Evolutionary conservation across 1,140 invertebrate genomes (phyloP).

Genomic region (Philopotamus ludificatus): DNA sequence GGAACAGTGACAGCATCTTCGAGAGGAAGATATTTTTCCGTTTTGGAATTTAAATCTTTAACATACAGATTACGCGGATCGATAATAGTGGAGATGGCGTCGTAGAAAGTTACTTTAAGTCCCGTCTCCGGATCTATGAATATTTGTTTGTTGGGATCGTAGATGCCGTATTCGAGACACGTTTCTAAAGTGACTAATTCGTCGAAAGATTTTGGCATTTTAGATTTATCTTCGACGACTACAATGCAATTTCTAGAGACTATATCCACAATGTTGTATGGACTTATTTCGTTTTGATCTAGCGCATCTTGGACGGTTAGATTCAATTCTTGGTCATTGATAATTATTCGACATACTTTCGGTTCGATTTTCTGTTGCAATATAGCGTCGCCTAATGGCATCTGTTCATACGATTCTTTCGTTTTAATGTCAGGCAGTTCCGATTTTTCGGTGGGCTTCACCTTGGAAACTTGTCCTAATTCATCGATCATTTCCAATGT

Average conservation of each 20-base stretch:
- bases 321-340: slow-evolving; percentile 58
- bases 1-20: slow-evolving; percentile 71
- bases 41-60: slow-evolving; percentile 69
- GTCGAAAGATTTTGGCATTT: slow-evolving; percentile 50
- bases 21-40: slow-evolving; percentile 68
- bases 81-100: slow-evolving; percentile 73
- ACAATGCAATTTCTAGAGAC: slow-evolving; percentile 53
- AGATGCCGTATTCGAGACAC: slow-evolving; percentile 70
- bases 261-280: slow-evolving; percentile 64
- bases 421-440: not conserved
- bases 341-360: slow-evolving; percentile 65
- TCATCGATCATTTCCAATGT: not conserved
- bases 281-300: slow-evolving; percentile 64
- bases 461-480: not conserved
- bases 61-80: slow-evolving; percentile 75
- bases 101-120: slow-evolving; percentile 72
- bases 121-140: slow-evolving; percentile 79
- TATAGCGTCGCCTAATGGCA: slow-evolving; percentile 70
- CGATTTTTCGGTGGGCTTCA: not conserved
- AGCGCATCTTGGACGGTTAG: slow-evolving; percentile 64
- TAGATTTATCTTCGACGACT: slow-evolving; percentile 48
- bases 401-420: slow-evolving; percentile 48
- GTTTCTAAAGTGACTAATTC: slow-evolving; percentile 64
- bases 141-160: slow-evolving; percentile 68
- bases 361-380: slow-evolving; percentile 71